These are phyloP conservation scores for Sericinus montela DNA, from an alignment of 2,888 invertebrate genomes.

Conservation along the genomic window DNA sequence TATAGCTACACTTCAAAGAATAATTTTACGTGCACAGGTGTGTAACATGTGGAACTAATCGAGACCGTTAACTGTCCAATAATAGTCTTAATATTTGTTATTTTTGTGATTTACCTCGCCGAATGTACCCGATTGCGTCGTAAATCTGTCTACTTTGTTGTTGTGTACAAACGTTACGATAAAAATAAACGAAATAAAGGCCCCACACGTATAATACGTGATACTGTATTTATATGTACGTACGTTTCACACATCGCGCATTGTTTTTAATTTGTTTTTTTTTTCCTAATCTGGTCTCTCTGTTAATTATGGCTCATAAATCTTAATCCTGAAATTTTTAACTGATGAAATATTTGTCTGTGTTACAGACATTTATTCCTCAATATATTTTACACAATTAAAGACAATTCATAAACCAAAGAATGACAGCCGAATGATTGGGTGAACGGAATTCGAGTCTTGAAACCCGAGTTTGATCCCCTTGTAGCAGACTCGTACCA, in stretches of 20 bases:
- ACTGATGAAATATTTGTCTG: too few relatives aligned
- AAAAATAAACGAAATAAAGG: constrained; percentile 17
- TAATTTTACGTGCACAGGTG: neutral
- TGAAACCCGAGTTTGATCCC: too few relatives aligned
- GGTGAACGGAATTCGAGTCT: too few relatives aligned
- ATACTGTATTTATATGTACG: constrained; percentile 1
- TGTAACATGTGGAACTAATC: constrained; percentile 17
- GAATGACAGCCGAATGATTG: too few relatives aligned
- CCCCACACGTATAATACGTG: constrained; percentile 14
- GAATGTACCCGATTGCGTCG: constrained; percentile 22
- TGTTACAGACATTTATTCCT: too few relatives aligned
- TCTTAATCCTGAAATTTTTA: too few relatives aligned
- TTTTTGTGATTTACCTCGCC: constrained; percentile 23
- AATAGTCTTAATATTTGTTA: constrained; percentile 26
- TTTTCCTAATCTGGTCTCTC: too few relatives aligned
- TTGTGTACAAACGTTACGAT: constrained; percentile 15
- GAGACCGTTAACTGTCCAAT: constrained; percentile 11
- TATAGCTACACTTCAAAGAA: too few relatives aligned
- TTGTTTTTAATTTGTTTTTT: neutral
- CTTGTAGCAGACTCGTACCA: too few relatives aligned
- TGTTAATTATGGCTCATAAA: too few relatives aligned
- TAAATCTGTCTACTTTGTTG: constrained; percentile 21
- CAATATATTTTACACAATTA: too few relatives aligned
- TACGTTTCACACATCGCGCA: neutral
- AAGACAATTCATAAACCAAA: too few relatives aligned